Evolutionary conservation across 2,113 vertebrate species (phyloP).

Genomic region (Prietella phreatophila): DNA sequence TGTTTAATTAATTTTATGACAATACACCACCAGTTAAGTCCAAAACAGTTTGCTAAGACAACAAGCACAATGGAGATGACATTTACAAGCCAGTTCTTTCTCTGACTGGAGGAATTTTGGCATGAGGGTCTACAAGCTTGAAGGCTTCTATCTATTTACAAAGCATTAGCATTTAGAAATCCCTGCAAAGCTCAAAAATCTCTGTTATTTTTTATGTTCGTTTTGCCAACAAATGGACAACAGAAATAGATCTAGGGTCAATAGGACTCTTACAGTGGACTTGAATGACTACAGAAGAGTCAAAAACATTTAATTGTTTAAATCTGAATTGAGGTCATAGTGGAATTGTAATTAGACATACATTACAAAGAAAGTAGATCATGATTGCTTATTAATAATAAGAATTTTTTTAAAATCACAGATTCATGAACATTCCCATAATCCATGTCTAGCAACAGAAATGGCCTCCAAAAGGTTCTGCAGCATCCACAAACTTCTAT

Average conservation of each 20-base stretch:
- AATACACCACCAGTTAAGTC: neutral
- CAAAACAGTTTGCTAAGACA: conserved; percentile 23
- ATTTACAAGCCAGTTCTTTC: conserved; percentile 9
- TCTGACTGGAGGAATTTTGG: conserved; percentile 10
- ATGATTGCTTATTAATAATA: neutral
- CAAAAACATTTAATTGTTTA: neutral
- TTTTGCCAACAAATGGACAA: conserved; percentile 29
- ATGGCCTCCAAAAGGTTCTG: neutral
- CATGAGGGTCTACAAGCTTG: neutral
- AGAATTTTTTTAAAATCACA: neutral
- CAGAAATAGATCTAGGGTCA: conserved; percentile 36
- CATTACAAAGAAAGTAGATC: neutral
- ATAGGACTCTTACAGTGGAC: conserved; percentile 16
- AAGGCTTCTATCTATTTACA: conserved; percentile 29
- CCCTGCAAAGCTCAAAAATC: conserved; percentile 28
- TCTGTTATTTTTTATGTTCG: conserved; percentile 21
- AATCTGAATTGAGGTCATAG: neutral
- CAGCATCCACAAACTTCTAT: conserved; percentile 24
- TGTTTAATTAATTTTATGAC: neutral
- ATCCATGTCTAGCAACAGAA: conserved; percentile 2
- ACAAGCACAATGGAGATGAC: neutral
- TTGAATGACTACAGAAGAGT: neutral
- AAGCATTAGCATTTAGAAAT: conserved; percentile 32
- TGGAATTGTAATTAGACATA: neutral
- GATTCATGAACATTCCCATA: conserved; percentile 7